Base-by-base conservation (phyloP, 1,140 invertebrate species). In the Acromyrmex heyeri region DNA sequence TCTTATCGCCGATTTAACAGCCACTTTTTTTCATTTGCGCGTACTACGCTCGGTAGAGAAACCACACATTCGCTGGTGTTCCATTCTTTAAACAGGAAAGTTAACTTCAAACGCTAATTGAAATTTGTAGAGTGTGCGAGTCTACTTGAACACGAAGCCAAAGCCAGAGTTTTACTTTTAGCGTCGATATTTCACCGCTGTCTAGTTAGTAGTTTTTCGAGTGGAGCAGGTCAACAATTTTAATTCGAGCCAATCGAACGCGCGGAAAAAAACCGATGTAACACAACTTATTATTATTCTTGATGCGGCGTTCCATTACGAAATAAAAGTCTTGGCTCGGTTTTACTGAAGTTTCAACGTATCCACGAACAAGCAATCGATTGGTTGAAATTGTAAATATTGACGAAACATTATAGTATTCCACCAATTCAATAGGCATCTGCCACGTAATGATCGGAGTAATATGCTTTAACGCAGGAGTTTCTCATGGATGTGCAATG, bases 31-130 rank as follows among this genome's bases (percentile, higher is more conserved):
- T 73, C 38, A 82, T 82, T 82, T 61, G 34, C 48, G 48, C 27
- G 12, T 44, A 30, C 61, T 70, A 16, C 59, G 44, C 53, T 72
- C 53, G 3, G 1, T 70, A 27, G 16, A n/a, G 69, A 82, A 82
- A 82, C n/a, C 24, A 72, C 65, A 67, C 53, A 34, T 65, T 57
- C 34, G 14, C 6, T 12, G 50, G 21, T 59, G 55, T 67, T 73
- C 57, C 65, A 34, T 72, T 44, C 79, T 48, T 82, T 72, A 57
- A 70, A 72, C 34, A 67, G 38, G n/a, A 73, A 53, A 59, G 18
- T 70, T 61, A 53, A 72, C 53, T 82, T 77, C 38, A 50, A 85
- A 78, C 70, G 70, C 27, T 85, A 64, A 85, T 85, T 77, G 48
- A 77, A 78, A 77, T 85, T 85, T 82, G 50, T 81, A 72, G 65